Base-by-base conservation (phyloP, 2,888 invertebrate genomes). In the Boloria euphrosyne region DNA sequence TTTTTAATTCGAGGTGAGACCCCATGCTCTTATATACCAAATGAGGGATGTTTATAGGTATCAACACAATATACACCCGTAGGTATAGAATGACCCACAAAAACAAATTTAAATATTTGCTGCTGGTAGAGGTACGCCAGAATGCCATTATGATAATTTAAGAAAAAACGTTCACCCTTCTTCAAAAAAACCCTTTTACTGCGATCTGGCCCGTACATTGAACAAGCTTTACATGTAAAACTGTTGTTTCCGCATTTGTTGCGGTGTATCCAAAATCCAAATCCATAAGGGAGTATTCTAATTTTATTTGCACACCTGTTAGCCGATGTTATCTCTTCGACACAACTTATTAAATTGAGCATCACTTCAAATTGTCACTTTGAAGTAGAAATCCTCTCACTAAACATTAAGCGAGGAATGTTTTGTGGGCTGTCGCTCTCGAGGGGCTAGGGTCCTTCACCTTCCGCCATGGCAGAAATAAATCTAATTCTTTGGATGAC, bases 401-500 rank as follows among this genome's bases (percentile, higher is more conserved):
- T 77, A 79, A 82, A 78, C 76, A 79, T 80, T 78, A 80, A 74
- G 61, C 69, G 74, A 62, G 74, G 69, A 76, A 75, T 78, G 76
- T 76, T 78, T 76, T 75, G 74, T 73, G 72, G 63, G 71, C 70
- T 73, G 75, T 68, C 76, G 76, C 75, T 79, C 77, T 75, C 77
- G 78, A 77, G 85, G 86, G 88, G 83, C 78, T 74, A 76, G 81
- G 89, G 87, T 87, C 87, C 81, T 89, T 88, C 87, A 89, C 86
- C 90, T 90, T 89, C 86, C 83, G 85, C 79, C 78, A 80, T 80
- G 84, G 84, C 86, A 81, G 87, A 90, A 89, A 91, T 91, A 89
- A 91, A 91, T 91, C 89, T 90, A 89, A 90, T 89, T 86, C 89
- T 75, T 88, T 76, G 85, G 87, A 90, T 92, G 92, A 91, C 90